Evolutionary conservation across 2,888 invertebrate species (phyloP), one percentile per base, ranked within the genome.

Genomic region (Papilio elwesi): DNA sequence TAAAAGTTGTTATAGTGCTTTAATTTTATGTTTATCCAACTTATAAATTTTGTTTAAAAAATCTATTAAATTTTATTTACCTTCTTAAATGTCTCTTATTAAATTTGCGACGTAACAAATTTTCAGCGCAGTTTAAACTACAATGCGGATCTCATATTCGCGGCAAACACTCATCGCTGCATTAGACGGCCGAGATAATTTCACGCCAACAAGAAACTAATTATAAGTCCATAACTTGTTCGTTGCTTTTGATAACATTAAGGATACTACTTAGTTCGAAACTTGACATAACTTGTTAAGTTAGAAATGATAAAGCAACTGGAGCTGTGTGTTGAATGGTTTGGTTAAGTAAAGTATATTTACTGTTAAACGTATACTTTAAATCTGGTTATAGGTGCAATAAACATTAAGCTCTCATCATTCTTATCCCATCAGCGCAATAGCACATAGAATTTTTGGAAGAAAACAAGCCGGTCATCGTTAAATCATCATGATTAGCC

Each of bases 161-260:
- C 16, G 66, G 51, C 51, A 71, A 71, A 71, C 71, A 71, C 49
- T 71, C 71, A 51, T 71, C 57, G 66, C 59, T 67, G 71, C 59
- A 51, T 66, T 71, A 66, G 71, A 71, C 66, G 59, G 59, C 49
- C 43, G 66, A 57, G 66, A 67, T 62, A 71, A 71, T 64, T 70
- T 70, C 53, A 64, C 62, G 43, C 59, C 16, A 59, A 66, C 71
- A 26, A 43, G 51, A 67, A 71, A 71, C 66, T 71, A 71, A 71
- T 71, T 71, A 71, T 51, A 71, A 71, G 66, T 71, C 59, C 66
- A 71, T 71, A 71, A 71, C 66, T 71, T 59, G 65, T 57, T 57
- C 59, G 38, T 11, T 67, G 71, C 66, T 57, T 71, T 66, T 66
- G 57, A 71, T 71, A 51, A 57, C 57, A 68, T 13, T 65, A 52